Base-by-base conservation (phyloP, 1,140 invertebrate genomes). In the Drosophila chauvacae region DNA sequence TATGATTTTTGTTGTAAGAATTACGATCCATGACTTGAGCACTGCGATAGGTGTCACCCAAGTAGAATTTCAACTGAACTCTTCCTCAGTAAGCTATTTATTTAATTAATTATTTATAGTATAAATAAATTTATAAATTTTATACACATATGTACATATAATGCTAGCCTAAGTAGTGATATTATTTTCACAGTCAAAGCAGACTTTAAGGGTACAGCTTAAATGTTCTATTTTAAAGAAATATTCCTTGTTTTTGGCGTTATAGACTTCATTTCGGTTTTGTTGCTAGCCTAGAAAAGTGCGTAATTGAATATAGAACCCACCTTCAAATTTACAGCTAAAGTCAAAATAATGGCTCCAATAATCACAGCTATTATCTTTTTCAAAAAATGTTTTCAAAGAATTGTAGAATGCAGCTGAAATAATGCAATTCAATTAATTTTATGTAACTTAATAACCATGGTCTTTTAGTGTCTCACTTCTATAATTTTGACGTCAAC, bases 221-320 rank as follows among this genome's bases (percentile, higher is more conserved):
- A 53, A 53, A 53, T 20, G n/a, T 5, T 16, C 5, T 35, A 20
- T 4, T 14, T 35, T 20, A 53, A 35, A 37, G 9, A 37, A 1
- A 35, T 16, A 41, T 18, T 23, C n/a, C 7, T 30, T 30, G 28
- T 30, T 7, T 30, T 3, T 10, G 26, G 2, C 4, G 9, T 14
- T 48, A 35, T 69, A 57, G 18, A 68, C 56, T 58, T 70, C 41
- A 71, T 71, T 50, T 60, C 14, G 14, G 18, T 42, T 42, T 64
- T 42, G 60, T 44, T 33, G 55, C 30, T 16, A 14, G 1, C 16
- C 18, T 18, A 0, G 16, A 9, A 14, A 2, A 2, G 13, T n/a
- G 20, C 23, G 66, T 41, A 70, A 68, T 66, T 7, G 33, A n/a
- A 23, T 11, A 7, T 23, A 71, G 11, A 28, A 14, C 10, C n/a